A percentile compares a stretch with the other conserved stretches of the same genome.
Evolutionary conservation across 2,888 invertebrate genomes (phyloP).

Genomic region (Nasonovia ribisnigri): DNA sequence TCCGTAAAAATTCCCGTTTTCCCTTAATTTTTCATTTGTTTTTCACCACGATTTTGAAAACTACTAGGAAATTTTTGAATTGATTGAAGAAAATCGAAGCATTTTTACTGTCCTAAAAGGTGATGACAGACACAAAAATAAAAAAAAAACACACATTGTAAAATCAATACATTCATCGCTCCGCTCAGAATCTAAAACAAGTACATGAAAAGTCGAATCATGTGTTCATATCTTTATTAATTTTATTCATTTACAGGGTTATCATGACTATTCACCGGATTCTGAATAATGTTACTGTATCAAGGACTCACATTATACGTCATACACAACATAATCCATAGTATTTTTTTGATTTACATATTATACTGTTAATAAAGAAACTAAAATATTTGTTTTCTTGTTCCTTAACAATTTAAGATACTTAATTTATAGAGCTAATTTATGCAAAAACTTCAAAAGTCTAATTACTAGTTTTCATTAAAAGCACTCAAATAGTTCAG

Average conservation of each 20-base stretch:
- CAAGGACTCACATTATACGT: not conserved
- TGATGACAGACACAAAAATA: no score
- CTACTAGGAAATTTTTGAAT: no score
- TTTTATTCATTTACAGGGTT: not conserved
- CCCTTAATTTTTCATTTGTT: no score
- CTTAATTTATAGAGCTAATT: constrained; percentile 2
- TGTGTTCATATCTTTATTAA: not conserved
- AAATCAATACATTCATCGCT: no score
- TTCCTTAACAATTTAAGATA: not conserved
- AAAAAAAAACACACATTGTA: no score
- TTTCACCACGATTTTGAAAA: no score
- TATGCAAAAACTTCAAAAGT: constrained; percentile 20
- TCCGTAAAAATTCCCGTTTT: no score
- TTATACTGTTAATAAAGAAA: not conserved
- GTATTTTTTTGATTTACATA: not conserved
- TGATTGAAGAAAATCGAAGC: no score
- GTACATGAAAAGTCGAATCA: not conserved
- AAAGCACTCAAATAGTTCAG: constrained; percentile 14
- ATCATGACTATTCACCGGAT: not conserved
- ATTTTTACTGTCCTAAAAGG: no score
- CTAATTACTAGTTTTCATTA: constrained; percentile 7
- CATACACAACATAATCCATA: not conserved
- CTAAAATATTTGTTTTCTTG: not conserved
- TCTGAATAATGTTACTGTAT: not conserved
- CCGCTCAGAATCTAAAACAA: no score